These are phyloP conservation scores for Caenorhabditis panamensis DNA, from an alignment of 2,888 invertebrate genomes.

Conservation along the genomic window DNA sequence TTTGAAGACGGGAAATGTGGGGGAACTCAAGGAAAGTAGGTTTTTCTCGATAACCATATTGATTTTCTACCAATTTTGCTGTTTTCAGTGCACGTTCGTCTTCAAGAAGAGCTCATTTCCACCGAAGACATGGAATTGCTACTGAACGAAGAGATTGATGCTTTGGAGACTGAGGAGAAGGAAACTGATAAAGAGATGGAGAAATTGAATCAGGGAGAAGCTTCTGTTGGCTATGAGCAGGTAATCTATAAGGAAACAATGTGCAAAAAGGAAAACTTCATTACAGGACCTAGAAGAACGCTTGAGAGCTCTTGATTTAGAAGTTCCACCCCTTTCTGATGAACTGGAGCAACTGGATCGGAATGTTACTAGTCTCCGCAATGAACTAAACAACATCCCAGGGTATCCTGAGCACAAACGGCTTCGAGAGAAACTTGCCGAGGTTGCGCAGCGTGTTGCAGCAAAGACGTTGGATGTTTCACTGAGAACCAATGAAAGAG, in stretches of 20 bases:
- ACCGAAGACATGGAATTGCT: constrained; percentile 72
- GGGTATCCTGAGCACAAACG: constrained; percentile 51
- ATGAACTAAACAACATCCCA: constrained; percentile 52
- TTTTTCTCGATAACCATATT: neutral
- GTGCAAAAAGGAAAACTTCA: neutral
- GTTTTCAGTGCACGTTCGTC: constrained; percentile 75
- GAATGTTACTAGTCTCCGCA: constrained; percentile 34
- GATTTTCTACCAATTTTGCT: neutral
- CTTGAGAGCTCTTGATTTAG: constrained; percentile 34
- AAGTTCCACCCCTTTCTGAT: constrained; percentile 47
- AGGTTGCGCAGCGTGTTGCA: too few species aligned
- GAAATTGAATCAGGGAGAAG: constrained; percentile 24
- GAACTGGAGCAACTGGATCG: constrained; percentile 55
- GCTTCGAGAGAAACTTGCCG: constrained; percentile 9
- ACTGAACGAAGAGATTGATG: constrained; percentile 64
- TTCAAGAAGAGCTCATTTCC: constrained; percentile 76
- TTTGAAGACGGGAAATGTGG: constrained; percentile 42
- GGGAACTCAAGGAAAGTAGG: constrained; percentile 50
- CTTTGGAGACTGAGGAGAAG: constrained; percentile 41
- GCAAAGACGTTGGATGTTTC: constrained; percentile 30
- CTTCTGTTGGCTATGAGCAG: constrained; percentile 9
- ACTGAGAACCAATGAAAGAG: constrained; percentile 61
- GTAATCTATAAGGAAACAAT: neutral
- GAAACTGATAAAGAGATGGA: constrained; percentile 38
- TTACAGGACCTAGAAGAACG: constrained; percentile 63